Base-by-base conservation (phyloP, 2,888 invertebrate species). In the Spilosoma lubricipeda region DNA sequence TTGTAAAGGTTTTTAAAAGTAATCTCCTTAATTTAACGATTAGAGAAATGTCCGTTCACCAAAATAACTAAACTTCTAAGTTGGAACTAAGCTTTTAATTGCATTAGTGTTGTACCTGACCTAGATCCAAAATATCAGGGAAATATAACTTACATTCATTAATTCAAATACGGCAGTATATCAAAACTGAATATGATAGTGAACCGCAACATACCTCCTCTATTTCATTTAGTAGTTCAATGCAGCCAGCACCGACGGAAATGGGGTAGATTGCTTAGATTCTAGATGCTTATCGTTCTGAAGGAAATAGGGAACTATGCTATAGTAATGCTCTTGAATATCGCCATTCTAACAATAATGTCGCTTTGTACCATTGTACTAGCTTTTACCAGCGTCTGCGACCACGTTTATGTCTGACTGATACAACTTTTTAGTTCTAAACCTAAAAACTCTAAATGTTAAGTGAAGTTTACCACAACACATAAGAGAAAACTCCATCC, bases 211-310 rank as follows among this genome's bases (percentile, higher is more conserved):
- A 71, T 66, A 52, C n/a, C n/a, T 42, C 48, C 80, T 83, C 77
- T 73, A 77, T 71, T 65, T 36, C 0, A 23, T 83, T 33, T 86
- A 78, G 70, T 77, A 81, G 76, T 77, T 85, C 77, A 68, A 73
- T 74, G 70, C 68, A 78, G 80, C 83, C 84, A 85, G 85, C 82
- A 84, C 82, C 80, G 81, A 84, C 84, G 85, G 86, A 84, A 88
- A 91, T 70, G 73, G 68, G 52, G 68, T 73, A 70, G 73, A 89
- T 88, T 84, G 89, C 87, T 85, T 89, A 87, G 87, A 89, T 88
- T 89, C 86, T 87, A 87, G 91, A 93, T 90, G 86, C 87, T 90
- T 91, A 92, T 92, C 90, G 85, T 82, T 86, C 82, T 86, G 88
- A 87, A 86, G 87, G 79, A 87, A 88, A 87, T 88, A 83, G 82